Percentiles rank a stretch among this genome's conserved stretches.
Conservation (phyloP, 92 coral and sea anemone species). For the Chrysogorgia sp. region DNA sequence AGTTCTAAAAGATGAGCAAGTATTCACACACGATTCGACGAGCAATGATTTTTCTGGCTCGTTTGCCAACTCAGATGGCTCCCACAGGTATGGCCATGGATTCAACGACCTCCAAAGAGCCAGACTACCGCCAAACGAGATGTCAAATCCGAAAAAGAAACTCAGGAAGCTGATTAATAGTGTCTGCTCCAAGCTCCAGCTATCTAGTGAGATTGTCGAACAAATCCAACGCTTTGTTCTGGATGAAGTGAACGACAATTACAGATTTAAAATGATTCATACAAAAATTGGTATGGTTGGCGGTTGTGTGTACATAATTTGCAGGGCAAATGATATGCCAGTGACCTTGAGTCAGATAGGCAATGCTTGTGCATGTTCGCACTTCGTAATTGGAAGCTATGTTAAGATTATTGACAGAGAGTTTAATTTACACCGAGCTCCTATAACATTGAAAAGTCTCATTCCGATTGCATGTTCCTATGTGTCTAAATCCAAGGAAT, state of each 20-base stretch:
- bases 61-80: not conserved
- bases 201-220: constrained; percentile 1
- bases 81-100: not conserved
- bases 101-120: not conserved
- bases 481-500: constrained; percentile 13
- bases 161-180: not conserved
- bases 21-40: not conserved
- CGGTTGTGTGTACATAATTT: constrained; percentile 12
- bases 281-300: constrained; percentile 26
- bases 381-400: not conserved
- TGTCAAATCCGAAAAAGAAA: not conserved
- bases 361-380: not conserved
- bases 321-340: not conserved
- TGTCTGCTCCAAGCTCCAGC: constrained; percentile 8
- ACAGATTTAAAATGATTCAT: not conserved
- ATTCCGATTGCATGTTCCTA: constrained; percentile 1
- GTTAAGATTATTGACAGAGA: not conserved
- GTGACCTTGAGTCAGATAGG: constrained; percentile 16
- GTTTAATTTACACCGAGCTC: not conserved
- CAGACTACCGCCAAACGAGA: not conserved
- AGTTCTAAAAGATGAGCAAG: constrained; percentile 27
- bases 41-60: not conserved
- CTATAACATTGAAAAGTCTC: constrained; percentile 1
- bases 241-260: not conserved
- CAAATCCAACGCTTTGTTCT: not conserved